These are phyloP conservation scores for Heliconius nattereri DNA, from an alignment of 1,140 invertebrate species.

Conservation along the genomic window DNA sequence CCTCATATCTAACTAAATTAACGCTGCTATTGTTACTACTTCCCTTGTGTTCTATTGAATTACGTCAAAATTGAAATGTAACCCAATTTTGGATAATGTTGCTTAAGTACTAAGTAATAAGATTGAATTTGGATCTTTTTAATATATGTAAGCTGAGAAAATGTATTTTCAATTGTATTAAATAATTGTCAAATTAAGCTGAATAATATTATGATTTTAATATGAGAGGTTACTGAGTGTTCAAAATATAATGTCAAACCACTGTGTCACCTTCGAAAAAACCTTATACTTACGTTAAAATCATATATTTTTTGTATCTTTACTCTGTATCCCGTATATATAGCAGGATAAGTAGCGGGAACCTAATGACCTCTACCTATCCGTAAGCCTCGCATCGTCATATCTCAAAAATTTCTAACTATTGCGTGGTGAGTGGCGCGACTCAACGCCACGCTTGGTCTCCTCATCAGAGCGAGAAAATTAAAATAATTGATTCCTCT, in stretches of 20 bases:
- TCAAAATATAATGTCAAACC: too few relatives aligned
- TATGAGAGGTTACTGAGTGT: neutral
- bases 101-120: neutral
- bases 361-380: too few relatives aligned
- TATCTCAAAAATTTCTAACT: neutral
- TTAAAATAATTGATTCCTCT: neutral
- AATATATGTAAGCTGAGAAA: neutral
- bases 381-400: neutral
- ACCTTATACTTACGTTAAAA: too few relatives aligned
- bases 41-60: constrained; percentile 8
- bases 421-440: neutral
- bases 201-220: neutral
- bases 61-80: constrained; percentile 11
- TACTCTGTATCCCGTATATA: too few relatives aligned
- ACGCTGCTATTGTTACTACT: neutral
- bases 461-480: neutral
- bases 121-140: neutral
- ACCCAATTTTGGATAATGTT: neutral
- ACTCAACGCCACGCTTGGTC: neutral
- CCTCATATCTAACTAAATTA: constrained; percentile 14
- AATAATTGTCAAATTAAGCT: constrained; percentile 9
- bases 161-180: constrained; percentile 2
- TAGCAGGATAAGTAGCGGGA: neutral
- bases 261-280: too few relatives aligned
- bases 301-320: too few relatives aligned